Evolutionary conservation across 2,797 vertebrate genomes (phyloP).

Genomic region (Protosalanx chinensis): DNA sequence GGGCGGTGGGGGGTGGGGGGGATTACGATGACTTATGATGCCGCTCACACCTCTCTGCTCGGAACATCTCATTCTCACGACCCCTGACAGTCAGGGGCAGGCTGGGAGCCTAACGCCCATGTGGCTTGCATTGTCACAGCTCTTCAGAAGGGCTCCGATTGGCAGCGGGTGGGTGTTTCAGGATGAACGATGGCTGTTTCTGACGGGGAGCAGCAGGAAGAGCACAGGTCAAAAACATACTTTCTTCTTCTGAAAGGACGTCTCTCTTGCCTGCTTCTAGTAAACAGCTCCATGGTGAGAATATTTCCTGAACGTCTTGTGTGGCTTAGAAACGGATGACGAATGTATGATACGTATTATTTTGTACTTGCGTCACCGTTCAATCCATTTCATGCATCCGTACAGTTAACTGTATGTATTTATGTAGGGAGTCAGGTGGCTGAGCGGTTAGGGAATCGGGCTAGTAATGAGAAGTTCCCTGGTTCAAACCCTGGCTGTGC

Average conservation of each 20-base stretch:
- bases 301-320: no score
- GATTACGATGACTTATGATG: conserved; percentile 27
- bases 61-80: conserved; percentile 26
- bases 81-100: conserved; percentile 5
- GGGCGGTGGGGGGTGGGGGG: no score
- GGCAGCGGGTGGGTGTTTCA: neutral
- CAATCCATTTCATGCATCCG: no score
- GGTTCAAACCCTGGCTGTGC: no score
- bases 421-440: neutral
- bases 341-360: no score
- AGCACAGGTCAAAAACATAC: conserved; percentile 4
- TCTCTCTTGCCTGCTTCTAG: no score
- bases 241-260: neutral
- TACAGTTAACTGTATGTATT: no score
- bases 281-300: no score
- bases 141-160: neutral
- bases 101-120: conserved; percentile 1
- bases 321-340: no score
- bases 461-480: no score
- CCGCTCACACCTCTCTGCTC: conserved; percentile 36
- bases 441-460: no score
- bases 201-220: neutral
- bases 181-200: neutral
- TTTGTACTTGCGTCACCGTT: no score
- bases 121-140: conserved; percentile 16